These are phyloP conservation scores for Plestiodon gilberti DNA, from an alignment of 2,113 vertebrate species.

Conservation along the genomic window DNA sequence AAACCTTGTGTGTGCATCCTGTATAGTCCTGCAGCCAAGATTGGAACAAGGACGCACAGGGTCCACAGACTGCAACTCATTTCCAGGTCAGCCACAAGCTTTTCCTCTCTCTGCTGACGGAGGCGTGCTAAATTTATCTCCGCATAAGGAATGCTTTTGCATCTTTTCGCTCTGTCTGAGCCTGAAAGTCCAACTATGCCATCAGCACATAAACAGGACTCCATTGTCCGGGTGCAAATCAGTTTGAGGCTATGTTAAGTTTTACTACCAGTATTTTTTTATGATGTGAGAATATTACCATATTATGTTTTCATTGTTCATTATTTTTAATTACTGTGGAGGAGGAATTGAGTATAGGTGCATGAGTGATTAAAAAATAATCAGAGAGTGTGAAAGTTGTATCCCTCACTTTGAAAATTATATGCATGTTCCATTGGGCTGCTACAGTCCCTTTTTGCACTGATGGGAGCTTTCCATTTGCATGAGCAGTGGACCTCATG, in stretches of 20 bases:
- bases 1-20: rapidly evolving
- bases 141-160: constrained; percentile 5
- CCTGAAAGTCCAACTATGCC: not conserved
- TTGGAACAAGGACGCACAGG: not conserved
- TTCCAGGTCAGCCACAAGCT: not conserved
- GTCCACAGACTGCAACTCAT: not conserved
- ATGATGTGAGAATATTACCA: not conserved
- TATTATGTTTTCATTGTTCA: not conserved
- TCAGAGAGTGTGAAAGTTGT: not conserved
- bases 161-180: constrained; percentile 9
- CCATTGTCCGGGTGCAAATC: rapidly evolving
- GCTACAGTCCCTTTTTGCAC: not conserved
- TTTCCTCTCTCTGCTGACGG: not conserved
- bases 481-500: too few relatives aligned
- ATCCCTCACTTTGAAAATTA: not conserved
- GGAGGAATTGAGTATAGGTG: not conserved
- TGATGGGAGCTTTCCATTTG: not conserved
- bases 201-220: not conserved
- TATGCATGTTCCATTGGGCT: not conserved
- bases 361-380: not conserved
- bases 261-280: not conserved
- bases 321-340: not conserved
- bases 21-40: not conserved
- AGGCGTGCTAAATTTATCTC: not conserved
- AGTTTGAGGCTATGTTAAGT: not conserved